Conservation (phyloP, 2,888 invertebrate species). For the Hydrotaea cyrtoneurina region DNA sequence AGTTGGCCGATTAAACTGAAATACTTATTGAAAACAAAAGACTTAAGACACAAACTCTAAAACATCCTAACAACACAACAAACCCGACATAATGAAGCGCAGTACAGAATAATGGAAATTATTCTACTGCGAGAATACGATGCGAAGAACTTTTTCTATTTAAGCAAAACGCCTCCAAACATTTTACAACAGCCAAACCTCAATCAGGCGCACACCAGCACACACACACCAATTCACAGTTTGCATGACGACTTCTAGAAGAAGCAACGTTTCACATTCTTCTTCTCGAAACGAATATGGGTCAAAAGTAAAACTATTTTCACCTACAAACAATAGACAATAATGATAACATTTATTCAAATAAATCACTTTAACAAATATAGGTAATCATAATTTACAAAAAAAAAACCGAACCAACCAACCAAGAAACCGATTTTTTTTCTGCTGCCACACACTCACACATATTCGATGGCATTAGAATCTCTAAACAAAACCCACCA, state of each 20-base stretch:
- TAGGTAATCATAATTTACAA: constrained; percentile 64
- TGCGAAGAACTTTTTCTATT: neutral
- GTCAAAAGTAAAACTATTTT: constrained; percentile 62
- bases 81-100: too few relatives aligned
- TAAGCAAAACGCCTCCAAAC: constrained; percentile 15
- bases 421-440: neutral
- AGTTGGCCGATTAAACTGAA: too few relatives aligned
- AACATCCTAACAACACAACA: too few relatives aligned
- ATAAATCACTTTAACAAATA: constrained; percentile 66
- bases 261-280: neutral
- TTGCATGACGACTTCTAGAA: constrained; percentile 18
- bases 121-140: too few relatives aligned
- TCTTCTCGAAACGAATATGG: constrained; percentile 45
- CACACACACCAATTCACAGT: neutral
- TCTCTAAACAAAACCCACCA: constrained; percentile 29
- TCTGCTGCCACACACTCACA: constrained; percentile 58
- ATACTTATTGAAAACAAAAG: too few relatives aligned
- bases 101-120: too few relatives aligned
- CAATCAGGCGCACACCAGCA: neutral
- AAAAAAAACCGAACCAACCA: constrained; percentile 41
- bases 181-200: neutral
- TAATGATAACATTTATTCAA: constrained; percentile 61
- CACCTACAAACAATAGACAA: constrained; percentile 49
- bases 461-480: constrained; percentile 63
- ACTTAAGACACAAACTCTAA: too few relatives aligned